Conservation (phyloP, 2,113 vertebrate species). For the Lasiurus borealis region DNA sequence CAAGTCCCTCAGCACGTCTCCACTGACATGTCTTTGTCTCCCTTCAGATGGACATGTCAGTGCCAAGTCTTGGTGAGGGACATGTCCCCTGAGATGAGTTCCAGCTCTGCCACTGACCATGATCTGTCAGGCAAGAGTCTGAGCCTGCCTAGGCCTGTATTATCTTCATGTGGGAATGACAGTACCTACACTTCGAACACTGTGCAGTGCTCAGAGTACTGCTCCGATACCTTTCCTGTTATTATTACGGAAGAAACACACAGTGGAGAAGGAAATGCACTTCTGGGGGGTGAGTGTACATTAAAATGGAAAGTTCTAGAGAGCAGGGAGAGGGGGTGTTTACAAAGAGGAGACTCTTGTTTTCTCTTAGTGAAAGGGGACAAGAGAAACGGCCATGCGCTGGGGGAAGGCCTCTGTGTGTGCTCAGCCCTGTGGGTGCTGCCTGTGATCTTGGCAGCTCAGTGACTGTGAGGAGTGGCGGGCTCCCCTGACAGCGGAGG, state of each 20-base stretch:
- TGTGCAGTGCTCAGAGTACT: fast-evolving
- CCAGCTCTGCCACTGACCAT: not conserved
- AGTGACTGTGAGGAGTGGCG: not conserved
- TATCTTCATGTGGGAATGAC: not conserved
- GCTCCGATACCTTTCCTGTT: not conserved
- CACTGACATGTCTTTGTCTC: not conserved
- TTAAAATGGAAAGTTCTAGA: not conserved
- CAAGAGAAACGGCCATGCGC: not conserved
- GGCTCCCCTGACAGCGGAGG: not conserved
- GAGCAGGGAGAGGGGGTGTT: not conserved
- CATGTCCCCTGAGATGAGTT: not conserved
- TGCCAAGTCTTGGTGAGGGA: not conserved
- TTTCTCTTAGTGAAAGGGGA: not conserved
- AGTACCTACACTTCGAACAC: not conserved
- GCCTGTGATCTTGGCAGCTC: not conserved
- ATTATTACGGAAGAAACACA: not conserved
- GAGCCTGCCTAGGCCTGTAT: not conserved
- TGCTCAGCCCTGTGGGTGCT: not conserved
- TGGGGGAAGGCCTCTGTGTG: not conserved
- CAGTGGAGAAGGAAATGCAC: not conserved
- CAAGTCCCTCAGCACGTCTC: not conserved
- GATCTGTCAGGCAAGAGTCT: not conserved
- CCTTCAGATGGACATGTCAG: fast-evolving
- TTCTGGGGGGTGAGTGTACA: not conserved
- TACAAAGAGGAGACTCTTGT: not conserved